Evolutionary conservation across 2,888 invertebrate species (phyloP).

Genomic region (Pollenia griseotomentosa): DNA sequence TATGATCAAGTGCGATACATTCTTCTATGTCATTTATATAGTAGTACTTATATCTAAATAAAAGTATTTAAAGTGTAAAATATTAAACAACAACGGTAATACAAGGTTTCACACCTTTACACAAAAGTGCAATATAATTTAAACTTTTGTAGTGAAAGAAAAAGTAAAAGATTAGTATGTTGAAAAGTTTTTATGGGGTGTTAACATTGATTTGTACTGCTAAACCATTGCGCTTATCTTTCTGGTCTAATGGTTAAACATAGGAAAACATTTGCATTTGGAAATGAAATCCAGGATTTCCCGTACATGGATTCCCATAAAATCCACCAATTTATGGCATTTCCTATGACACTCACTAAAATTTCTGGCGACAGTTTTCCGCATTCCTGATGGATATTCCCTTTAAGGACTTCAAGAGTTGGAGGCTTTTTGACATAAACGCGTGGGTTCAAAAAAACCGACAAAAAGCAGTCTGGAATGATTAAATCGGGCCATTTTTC

Average conservation of each 20-base stretch:
- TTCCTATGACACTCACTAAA: too few relatives aligned
- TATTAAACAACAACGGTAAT: slow-evolving; percentile 21
- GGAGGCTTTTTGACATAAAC: too few relatives aligned
- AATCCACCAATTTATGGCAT: too few relatives aligned
- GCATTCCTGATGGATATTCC: too few relatives aligned
- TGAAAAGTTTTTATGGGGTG: slow-evolving; percentile 61
- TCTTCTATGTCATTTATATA: background rate
- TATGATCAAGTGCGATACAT: too few relatives aligned
- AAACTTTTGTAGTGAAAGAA: background rate
- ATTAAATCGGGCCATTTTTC: too few relatives aligned
- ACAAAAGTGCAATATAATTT: background rate
- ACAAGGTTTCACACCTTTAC: slow-evolving; percentile 12
- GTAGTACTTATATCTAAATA: background rate
- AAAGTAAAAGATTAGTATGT: slow-evolving; percentile 11
- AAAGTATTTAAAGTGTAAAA: slow-evolving; percentile 32
- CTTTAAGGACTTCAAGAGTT: too few relatives aligned
- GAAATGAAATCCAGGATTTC: background rate
- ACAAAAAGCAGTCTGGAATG: too few relatives aligned
- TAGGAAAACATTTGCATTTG: background rate
- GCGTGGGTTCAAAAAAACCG: too few relatives aligned
- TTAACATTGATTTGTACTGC: slow-evolving; percentile 60
- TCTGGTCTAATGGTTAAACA: slow-evolving; percentile 49
- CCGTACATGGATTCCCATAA: too few relatives aligned
- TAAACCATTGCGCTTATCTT: slow-evolving; percentile 56
- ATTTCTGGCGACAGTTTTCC: too few relatives aligned